These are phyloP conservation scores for Xiphophorus maculatus DNA, from an alignment of 2,113 vertebrate species.

Conservation along the genomic window DNA sequence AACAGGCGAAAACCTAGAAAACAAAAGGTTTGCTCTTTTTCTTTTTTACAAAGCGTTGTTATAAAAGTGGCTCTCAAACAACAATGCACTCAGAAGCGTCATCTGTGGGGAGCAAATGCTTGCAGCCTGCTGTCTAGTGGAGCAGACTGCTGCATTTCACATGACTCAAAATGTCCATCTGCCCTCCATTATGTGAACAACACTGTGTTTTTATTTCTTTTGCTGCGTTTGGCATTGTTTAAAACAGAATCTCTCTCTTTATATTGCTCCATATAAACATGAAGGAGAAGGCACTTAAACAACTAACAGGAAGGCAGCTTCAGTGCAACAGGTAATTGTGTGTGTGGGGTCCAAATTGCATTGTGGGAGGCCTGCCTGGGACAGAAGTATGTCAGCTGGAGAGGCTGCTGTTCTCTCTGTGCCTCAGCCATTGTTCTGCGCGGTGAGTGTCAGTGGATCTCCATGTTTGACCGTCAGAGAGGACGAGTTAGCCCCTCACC, in stretches of 20 bases:
- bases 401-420: conserved; percentile 37
- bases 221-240: conserved; percentile 59
- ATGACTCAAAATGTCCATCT: conserved; percentile 74
- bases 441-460: conserved; percentile 37
- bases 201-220: conserved; percentile 26
- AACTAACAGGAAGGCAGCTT: conserved; percentile 14
- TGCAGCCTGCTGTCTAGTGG: conserved; percentile 44
- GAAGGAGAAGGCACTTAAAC: conserved; percentile 35
- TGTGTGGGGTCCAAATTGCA: conserved; percentile 64
- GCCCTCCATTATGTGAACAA: conserved; percentile 56
- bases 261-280: conserved; percentile 11
- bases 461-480: conserved; percentile 37
- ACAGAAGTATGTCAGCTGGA: conserved; percentile 55
- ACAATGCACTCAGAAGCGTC: conserved; percentile 46
- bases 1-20: neutral
- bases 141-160: conserved; percentile 69
- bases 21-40: neutral
- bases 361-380: conserved; percentile 42
- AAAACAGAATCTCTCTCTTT: conserved; percentile 28
- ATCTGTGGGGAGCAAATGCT: conserved; percentile 48
- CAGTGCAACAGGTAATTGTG: conserved; percentile 64
- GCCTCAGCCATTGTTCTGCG: conserved; percentile 54
- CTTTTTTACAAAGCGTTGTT: neutral
- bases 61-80: conserved; percentile 29
- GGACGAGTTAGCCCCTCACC: conserved; percentile 49